Evolutionary conservation across 2,797 vertebrate species (phyloP).

Genomic region (Neosilurus mollespiculum): DNA sequence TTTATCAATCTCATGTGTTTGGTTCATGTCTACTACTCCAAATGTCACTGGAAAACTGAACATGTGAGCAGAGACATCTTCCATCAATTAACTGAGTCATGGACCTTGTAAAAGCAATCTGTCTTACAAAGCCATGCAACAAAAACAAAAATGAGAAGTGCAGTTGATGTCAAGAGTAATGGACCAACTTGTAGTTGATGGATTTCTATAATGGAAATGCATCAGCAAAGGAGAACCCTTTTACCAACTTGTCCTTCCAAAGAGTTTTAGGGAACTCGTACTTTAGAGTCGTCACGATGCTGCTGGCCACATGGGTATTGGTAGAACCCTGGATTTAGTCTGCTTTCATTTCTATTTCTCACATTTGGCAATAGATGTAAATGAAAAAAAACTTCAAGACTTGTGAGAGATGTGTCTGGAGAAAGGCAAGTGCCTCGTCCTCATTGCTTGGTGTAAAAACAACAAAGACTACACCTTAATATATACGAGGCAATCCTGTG

Average conservation of each 20-base stretch:
- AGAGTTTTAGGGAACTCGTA: background rate
- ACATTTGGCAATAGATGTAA: background rate
- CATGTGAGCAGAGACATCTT: constrained; percentile 11
- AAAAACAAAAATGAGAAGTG: background rate
- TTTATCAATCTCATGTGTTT: background rate
- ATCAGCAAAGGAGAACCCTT: background rate
- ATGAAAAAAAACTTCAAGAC: background rate
- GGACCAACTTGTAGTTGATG: background rate
- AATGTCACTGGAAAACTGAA: constrained; percentile 28
- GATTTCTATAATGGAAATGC: background rate
- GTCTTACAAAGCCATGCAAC: background rate
- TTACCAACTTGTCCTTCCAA: background rate
- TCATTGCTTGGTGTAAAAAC: background rate
- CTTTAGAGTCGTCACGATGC: background rate
- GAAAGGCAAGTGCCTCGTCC: background rate
- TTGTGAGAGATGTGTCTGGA: background rate
- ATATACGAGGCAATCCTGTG: background rate
- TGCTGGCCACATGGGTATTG: background rate
- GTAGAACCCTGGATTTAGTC: background rate
- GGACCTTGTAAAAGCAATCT: background rate
- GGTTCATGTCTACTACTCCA: background rate
- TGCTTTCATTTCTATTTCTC: background rate
- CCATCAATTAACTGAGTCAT: constrained; percentile 21
- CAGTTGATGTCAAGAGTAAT: background rate
- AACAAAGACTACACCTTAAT: background rate